A percentile compares a stretch with the other conserved stretches of the same genome.
Conservation (phyloP, 2,888 invertebrate species). For the Leucophora obtusa region DNA sequence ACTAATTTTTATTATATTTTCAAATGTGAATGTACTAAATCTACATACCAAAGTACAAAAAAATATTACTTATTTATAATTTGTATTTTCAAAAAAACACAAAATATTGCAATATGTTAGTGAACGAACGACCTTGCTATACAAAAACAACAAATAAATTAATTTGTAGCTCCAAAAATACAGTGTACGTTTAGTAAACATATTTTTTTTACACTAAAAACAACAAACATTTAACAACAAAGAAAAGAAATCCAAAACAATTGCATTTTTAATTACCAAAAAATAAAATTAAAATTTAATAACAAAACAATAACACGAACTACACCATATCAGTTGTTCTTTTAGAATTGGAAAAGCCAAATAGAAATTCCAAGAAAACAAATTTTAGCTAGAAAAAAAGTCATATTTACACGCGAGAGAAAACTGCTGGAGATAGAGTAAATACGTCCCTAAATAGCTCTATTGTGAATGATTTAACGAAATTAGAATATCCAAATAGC, state of each 20-base stretch:
- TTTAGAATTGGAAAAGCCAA: neutral
- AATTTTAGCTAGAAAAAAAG: no score
- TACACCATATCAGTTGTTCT: neutral
- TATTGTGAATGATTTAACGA: no score
- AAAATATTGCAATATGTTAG: constrained; percentile 13
- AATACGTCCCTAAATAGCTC: no score
- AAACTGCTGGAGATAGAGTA: no score
- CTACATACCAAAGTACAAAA: neutral
- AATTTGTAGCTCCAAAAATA: neutral
- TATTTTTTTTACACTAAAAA: constrained; percentile 3
- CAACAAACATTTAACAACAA: constrained; percentile 15
- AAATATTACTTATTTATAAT: neutral
- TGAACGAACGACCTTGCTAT: constrained; percentile 53
- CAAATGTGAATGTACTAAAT: neutral
- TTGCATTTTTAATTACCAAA: constrained; percentile 40
- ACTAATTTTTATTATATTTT: neutral
- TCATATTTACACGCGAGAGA: no score
- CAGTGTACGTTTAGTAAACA: neutral
- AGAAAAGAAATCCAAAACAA: constrained; percentile 22
- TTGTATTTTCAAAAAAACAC: neutral
- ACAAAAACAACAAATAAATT: constrained; percentile 11
- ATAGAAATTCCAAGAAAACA: no score
- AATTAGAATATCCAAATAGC: no score
- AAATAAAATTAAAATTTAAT: neutral
- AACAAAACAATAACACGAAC: neutral